phyloP scores from a whole-genome alignment of 35 echinoderm and acorn worm species.

The Anneissia japonica region DNA sequence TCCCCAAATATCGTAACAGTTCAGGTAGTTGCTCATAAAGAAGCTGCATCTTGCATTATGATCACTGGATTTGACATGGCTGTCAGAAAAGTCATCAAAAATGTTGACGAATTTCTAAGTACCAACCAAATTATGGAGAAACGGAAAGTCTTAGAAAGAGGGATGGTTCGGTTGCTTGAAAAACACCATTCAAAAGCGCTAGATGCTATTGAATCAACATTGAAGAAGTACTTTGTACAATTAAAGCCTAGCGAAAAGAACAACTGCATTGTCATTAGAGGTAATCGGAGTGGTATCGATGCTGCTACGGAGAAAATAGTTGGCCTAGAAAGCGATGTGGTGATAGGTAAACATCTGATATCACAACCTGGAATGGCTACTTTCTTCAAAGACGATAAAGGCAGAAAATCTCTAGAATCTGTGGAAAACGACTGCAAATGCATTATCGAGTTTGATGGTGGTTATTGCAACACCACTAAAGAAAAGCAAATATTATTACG shows the following conservation, averaged over 20 bases:
- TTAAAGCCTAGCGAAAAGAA: not conserved
- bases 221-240: not conserved
- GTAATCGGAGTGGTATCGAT: slow-evolving; percentile 21
- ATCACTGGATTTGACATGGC: slow-evolving; percentile 21
- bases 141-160: not conserved
- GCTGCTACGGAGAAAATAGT: not conserved
- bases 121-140: slow-evolving; percentile 3
- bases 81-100: not conserved
- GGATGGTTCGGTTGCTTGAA: not conserved
- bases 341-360: slow-evolving; percentile 11
- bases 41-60: not conserved
- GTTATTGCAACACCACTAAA: not conserved
- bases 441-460: slow-evolving; percentile 6
- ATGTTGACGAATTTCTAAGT: not conserved
- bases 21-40: not conserved
- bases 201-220: not conserved
- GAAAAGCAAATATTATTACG: not conserved
- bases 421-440: slow-evolving; percentile 19
- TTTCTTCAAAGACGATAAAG: slow-evolving; percentile 20
- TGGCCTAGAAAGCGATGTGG: not conserved
- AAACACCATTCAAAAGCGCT: not conserved
- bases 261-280: slow-evolving; percentile 6
- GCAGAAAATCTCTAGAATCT: slow-evolving; percentile 18
- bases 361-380: slow-evolving; percentile 35
- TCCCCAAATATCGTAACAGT: not conserved